Percentiles rank a stretch among this genome's conserved stretches.
Evolutionary conservation across 2,113 vertebrate species (phyloP).

Genomic region (Phainopepla nitens): DNA sequence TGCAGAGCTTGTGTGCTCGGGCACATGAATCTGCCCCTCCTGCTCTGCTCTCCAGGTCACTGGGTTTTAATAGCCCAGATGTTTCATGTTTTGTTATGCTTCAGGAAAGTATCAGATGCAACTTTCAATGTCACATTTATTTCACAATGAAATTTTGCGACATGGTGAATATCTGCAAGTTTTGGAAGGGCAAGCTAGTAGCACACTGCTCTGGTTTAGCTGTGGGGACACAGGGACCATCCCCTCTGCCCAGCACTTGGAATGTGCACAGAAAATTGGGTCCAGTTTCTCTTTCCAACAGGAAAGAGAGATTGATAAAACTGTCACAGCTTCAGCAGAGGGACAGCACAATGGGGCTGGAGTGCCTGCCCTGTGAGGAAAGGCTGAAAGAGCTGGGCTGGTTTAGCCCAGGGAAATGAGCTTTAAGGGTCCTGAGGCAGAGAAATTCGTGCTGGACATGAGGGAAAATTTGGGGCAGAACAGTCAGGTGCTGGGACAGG

Average conservation of each 20-base stretch:
- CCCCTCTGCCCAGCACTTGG: neutral
- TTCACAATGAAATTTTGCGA: neutral
- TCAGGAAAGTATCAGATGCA: neutral
- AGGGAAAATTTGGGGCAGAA: neutral
- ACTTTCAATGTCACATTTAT: neutral
- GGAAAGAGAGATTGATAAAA: neutral
- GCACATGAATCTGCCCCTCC: neutral
- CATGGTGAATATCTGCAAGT: neutral
- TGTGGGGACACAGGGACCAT: neutral
- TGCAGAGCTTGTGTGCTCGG: rapidly evolving
- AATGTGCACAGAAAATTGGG: neutral
- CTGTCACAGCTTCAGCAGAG: neutral
- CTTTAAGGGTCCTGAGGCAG: neutral
- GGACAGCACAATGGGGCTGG: neutral
- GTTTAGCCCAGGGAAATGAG: neutral
- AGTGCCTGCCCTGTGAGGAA: neutral
- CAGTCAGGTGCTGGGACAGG: neutral
- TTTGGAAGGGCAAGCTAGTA: neutral
- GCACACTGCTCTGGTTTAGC: neutral
- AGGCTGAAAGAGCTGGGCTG: neutral
- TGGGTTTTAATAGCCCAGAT: neutral
- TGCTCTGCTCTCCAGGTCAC: neutral
- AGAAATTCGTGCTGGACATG: neutral
- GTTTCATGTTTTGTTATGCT: neutral
- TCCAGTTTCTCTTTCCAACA: neutral